Conservation (phyloP, 2,113 vertebrate genomes). For the Octodon degus region DNA sequence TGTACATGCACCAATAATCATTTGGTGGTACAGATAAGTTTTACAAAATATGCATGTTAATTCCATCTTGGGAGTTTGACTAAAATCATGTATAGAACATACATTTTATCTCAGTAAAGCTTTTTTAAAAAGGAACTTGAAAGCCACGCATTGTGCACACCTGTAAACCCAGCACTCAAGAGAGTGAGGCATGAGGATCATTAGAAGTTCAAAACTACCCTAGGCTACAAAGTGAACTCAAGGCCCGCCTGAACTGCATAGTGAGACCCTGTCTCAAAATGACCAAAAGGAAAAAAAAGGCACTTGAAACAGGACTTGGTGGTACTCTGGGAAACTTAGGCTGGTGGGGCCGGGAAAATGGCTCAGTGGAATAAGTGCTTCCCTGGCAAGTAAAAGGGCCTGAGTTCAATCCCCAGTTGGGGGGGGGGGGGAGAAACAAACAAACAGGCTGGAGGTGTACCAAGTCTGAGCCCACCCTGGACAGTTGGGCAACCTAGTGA, state of each 20-base stretch:
- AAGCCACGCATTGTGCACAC: neutral
- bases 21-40: neutral
- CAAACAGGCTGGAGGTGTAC: neutral
- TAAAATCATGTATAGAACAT: neutral
- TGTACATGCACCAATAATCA: constrained; percentile 18
- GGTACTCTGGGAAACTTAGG: neutral
- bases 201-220: too few relatives aligned
- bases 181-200: too few relatives aligned
- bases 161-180: too few relatives aligned
- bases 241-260: too few relatives aligned
- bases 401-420: too few relatives aligned
- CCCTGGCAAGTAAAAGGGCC: too few relatives aligned
- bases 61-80: neutral
- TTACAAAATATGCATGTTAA: neutral
- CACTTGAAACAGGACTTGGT: neutral
- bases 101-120: neutral
- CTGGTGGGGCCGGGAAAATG: too few relatives aligned
- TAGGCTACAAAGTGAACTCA: too few relatives aligned
- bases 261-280: too few relatives aligned
- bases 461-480: neutral
- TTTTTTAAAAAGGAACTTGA: neutral
- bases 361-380: too few relatives aligned
- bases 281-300: neutral
- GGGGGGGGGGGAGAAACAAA: too few relatives aligned
- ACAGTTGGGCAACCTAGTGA: neutral